Percentiles rank a stretch among this genome's conserved stretches.
Conservation (phyloP, 2,888 invertebrate genomes). For the Tetramorium bicarinatum region DNA sequence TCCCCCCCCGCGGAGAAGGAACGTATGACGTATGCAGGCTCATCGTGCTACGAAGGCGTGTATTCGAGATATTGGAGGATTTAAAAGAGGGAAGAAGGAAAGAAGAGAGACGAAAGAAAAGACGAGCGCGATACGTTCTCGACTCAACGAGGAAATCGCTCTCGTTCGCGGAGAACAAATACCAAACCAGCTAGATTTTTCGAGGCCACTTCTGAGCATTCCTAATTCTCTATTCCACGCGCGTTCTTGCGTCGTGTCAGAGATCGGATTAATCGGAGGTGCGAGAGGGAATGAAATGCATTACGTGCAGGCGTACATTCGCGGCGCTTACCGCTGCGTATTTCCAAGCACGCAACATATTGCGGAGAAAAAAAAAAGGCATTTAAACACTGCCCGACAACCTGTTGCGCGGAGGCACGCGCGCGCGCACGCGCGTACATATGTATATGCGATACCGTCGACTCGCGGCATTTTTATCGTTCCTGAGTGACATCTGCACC, state of each 20-base stretch:
- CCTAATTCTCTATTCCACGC: constrained; percentile 60
- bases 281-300: background rate
- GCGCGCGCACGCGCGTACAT: background rate
- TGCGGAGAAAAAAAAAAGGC: constrained; percentile 10
- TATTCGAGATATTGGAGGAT: constrained; percentile 6
- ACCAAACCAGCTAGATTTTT: constrained; percentile 35
- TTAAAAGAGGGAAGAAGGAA: background rate
- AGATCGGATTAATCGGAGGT: constrained; percentile 8
- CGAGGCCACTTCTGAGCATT: constrained; percentile 63
- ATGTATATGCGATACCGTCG: background rate
- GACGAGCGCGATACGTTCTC: constrained; percentile 7
- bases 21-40: constrained; percentile 68
- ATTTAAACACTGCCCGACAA: constrained; percentile 60
- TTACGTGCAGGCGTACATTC: background rate
- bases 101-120: background rate
- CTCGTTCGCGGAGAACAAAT: constrained; percentile 28
- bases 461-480: constrained; percentile 19
- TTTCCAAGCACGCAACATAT: constrained; percentile 21
- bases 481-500: constrained; percentile 72
- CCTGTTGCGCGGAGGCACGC: constrained; percentile 68
- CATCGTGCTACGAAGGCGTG: constrained; percentile 68
- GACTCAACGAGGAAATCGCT: background rate
- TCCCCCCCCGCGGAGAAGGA: constrained; percentile 51
- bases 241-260: constrained; percentile 56
- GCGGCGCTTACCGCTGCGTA: background rate